Percentiles rank a stretch among this genome's conserved stretches.
Evolutionary conservation across 2,888 invertebrate species (phyloP).

Genomic region (Eueremaeus valkanovi): DNA sequence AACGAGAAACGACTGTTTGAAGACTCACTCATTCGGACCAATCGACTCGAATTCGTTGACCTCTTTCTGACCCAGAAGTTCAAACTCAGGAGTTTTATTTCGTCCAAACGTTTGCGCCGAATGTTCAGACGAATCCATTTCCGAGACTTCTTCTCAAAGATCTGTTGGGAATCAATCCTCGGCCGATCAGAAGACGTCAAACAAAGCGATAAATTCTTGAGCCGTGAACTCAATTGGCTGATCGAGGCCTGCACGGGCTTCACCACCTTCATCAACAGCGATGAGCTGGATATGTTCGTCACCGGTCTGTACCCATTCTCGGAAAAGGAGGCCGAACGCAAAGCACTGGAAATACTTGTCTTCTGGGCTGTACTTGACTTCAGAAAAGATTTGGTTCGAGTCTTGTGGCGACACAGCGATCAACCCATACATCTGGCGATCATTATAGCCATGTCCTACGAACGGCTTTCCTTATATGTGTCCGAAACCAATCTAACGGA

Average conservation of each 20-base stretch:
- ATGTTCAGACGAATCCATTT: conserved; percentile 51
- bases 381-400: conserved; percentile 46
- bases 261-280: conserved; percentile 50
- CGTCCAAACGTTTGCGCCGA: conserved; percentile 45
- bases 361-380: conserved; percentile 49
- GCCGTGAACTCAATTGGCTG: conserved; percentile 48
- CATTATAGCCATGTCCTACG: conserved; percentile 48
- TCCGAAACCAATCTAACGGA: conserved; percentile 47
- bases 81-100: conserved; percentile 51
- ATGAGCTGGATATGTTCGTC: conserved; percentile 51
- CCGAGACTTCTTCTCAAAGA: conserved; percentile 51
- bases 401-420: conserved; percentile 49
- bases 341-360: conserved; percentile 47
- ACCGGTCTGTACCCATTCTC: conserved; percentile 47
- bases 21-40: conserved; percentile 51
- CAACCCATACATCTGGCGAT: conserved; percentile 49
- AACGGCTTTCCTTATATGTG: conserved; percentile 46
- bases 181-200: conserved; percentile 48
- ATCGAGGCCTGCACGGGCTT: conserved; percentile 50
- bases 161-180: conserved; percentile 51
- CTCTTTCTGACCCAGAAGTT: conserved; percentile 53
- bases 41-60: conserved; percentile 53
- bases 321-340: conserved; percentile 47
- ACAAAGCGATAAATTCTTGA: conserved; percentile 46
- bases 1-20: conserved; percentile 51